These are phyloP conservation scores for Eubucco bourcierii DNA, from an alignment of 2,113 vertebrate genomes.

Conservation along the genomic window DNA sequence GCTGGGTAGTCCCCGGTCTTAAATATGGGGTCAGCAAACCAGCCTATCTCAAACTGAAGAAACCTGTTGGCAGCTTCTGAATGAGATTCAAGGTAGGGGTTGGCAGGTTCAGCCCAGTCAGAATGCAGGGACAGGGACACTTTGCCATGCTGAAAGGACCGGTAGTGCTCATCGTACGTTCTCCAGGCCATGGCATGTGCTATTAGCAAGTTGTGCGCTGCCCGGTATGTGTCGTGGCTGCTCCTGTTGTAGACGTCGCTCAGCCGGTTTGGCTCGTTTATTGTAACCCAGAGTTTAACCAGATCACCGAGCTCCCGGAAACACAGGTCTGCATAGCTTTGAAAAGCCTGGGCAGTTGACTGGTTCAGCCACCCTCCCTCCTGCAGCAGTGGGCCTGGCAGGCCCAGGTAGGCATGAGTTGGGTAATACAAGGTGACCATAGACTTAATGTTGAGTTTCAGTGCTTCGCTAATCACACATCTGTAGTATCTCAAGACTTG, in stretches of 20 bases:
- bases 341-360: constrained; percentile 82
- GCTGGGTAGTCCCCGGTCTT: constrained; percentile 80
- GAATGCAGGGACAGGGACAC: constrained; percentile 90
- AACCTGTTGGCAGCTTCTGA: constrained; percentile 81
- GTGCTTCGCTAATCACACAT: constrained; percentile 85
- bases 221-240: constrained; percentile 76
- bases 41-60: constrained; percentile 89
- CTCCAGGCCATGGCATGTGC: constrained; percentile 90
- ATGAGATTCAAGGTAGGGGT: constrained; percentile 84
- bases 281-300: constrained; percentile 92
- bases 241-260: constrained; percentile 77
- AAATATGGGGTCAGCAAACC: constrained; percentile 90
- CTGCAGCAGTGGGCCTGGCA: constrained; percentile 79
- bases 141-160: constrained; percentile 70
- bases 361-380: constrained; percentile 88
- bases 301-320: constrained; percentile 86
- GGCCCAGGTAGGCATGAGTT: constrained; percentile 78
- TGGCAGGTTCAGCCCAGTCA: constrained; percentile 93
- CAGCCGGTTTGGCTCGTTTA: constrained; percentile 93
- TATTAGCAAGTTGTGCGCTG: constrained; percentile 86
- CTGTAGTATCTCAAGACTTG: constrained; percentile 88
- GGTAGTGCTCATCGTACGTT: constrained; percentile 76
- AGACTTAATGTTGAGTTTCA: constrained; percentile 77
- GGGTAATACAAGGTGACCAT: constrained; percentile 90
- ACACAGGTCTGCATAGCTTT: constrained; percentile 84